Base-by-base conservation (phyloP, 2,888 invertebrate species). In the Antitype chi region DNA sequence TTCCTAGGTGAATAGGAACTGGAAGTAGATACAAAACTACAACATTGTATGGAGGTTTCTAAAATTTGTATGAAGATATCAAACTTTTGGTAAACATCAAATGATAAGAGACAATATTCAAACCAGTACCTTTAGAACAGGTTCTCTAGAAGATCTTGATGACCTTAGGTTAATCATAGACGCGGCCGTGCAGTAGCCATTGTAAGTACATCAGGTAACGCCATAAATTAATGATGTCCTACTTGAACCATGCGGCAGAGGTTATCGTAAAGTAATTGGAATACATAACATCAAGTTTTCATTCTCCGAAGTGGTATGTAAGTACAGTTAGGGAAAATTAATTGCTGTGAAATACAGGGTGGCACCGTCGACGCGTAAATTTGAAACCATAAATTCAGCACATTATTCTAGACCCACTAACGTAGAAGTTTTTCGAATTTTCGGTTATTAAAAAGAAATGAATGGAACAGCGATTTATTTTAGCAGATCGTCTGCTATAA, bases 121-220 rank as follows among this genome's bases (percentile, higher is more conserved):
- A 71, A 64, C 49, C 55, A 28, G 23, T 43, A 67, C 28, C 28
- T 74, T 64, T 32, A 59, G 3, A 32, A 73, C 80, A 52, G 66
- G 84, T 84, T 82, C 28, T 59, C 20, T 59, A 70, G 38, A 62
- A 53, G 60, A 75, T 72, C 72, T 72, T 25, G 82, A n/a, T 70
- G 59, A 64, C 84, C 80, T 79, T 71, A 71, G 5, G 25, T 64
- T 68, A 59, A 38, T 63, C 68, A 49, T 71, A 68, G 62, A 70
- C 53, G 32, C 28, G 57, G 53, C 23, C 57, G 20, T 5, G 28
- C 11, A 2, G 32, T 6, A n/a, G 7, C n/a, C 70, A 13, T 60
- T 60, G 52, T n/a, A 52, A 13, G 7, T 62, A 60, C 7, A 2
- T 59, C 47, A 59, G 32, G 52, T 69, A 78, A 43, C 55, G 8